Conservation (phyloP, 2,888 invertebrate species). For the Xanthia togata region DNA sequence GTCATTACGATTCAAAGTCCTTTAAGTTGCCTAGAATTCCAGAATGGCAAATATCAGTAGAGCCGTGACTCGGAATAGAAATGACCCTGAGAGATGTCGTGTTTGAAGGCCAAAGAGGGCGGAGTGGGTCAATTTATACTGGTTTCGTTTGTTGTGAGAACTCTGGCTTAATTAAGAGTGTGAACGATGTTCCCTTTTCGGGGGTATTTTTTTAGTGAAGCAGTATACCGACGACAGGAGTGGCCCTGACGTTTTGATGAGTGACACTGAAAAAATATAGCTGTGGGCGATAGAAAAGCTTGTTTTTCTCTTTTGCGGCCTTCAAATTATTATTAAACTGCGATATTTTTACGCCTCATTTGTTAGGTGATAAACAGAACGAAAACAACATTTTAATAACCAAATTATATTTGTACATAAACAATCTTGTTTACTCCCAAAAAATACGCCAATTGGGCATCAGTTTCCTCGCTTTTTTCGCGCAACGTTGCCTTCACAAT, state of each 20-base stretch:
- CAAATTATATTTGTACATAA: conserved; percentile 5
- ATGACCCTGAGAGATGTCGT: conserved; percentile 58
- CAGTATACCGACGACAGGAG: conserved; percentile 70
- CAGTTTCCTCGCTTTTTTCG: neutral
- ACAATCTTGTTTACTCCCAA: conserved; percentile 17
- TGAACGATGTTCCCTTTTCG: conserved; percentile 84
- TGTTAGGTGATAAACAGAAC: conserved; percentile 32
- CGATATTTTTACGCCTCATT: conserved; percentile 50
- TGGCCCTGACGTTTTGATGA: conserved; percentile 74
- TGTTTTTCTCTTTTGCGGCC: conserved; percentile 53
- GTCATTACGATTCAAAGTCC: conserved; percentile 65
- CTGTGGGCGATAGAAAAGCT: conserved; percentile 58
- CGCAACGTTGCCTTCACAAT: conserved; percentile 17
- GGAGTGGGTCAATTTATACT: conserved; percentile 73
- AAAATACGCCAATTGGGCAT: neutral
- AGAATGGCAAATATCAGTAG: conserved; percentile 73
- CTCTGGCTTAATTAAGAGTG: conserved; percentile 86
- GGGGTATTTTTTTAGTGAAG: conserved; percentile 76
- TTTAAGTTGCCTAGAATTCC: conserved; percentile 16
- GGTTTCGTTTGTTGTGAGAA: conserved; percentile 81
- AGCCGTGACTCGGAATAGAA: conserved; percentile 72
- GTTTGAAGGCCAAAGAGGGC: conserved; percentile 51
- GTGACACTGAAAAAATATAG: conserved; percentile 71
- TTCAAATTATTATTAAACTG: conserved; percentile 48
- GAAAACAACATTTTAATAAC: conserved; percentile 43